Conservation (phyloP, 2,888 invertebrate genomes). For the Cosmia pyralina region DNA sequence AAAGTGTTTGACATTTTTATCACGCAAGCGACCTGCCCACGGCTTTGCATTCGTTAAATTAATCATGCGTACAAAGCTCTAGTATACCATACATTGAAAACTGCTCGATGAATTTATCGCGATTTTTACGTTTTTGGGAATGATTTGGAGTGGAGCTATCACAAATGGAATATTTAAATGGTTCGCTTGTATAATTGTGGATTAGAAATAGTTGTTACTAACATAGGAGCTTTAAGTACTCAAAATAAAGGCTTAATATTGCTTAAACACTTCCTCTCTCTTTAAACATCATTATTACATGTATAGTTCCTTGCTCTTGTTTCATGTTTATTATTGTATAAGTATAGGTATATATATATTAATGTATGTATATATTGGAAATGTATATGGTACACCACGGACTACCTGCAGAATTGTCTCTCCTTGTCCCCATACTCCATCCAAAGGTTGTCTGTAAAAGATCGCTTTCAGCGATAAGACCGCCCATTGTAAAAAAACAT, state of each 20-base stretch:
- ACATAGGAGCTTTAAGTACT: not conserved
- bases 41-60: conserved; percentile 36
- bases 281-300: no score
- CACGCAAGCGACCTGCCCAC: not conserved
- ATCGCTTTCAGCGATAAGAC: no score
- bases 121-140: not conserved
- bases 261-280: no score
- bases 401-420: no score
- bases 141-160: not conserved
- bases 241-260: not conserved
- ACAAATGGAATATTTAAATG: not conserved
- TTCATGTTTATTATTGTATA: no score
- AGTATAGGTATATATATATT: no score
- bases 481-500: no score
- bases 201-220: not conserved
- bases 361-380: no score
- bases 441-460: no score
- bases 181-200: not conserved
- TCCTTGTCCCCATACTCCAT: no score
- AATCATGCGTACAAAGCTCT: conserved; percentile 37
- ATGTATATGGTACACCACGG: no score
- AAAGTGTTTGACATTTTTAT: conserved; percentile 39
- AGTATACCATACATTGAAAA: conserved; percentile 9
- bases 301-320: no score
- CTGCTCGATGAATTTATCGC: conserved; percentile 7